Evolutionary conservation across 92 coral and sea anemone genomes (phyloP).

Genomic region (Bergia puertoricense): DNA sequence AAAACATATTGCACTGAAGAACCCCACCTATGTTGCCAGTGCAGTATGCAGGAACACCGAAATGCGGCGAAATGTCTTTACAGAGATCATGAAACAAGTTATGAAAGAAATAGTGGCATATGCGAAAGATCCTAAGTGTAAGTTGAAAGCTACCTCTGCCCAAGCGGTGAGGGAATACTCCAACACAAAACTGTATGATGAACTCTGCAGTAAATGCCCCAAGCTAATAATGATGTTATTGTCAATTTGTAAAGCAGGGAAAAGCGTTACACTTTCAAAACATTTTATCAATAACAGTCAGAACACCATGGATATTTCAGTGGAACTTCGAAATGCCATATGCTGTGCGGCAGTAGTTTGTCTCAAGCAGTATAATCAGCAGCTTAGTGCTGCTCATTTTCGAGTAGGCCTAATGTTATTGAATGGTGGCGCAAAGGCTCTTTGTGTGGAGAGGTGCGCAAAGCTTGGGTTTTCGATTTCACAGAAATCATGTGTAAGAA

Average conservation of each 20-base stretch:
- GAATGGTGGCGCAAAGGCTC: constrained; percentile 52
- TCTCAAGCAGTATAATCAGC: constrained; percentile 40
- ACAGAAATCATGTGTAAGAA: constrained; percentile 41
- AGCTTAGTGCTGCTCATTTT: constrained; percentile 40
- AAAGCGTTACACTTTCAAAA: constrained; percentile 1
- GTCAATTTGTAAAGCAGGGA: constrained; percentile 33
- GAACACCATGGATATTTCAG: background rate
- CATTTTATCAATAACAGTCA: constrained; percentile 11
- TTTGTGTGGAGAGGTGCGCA: constrained; percentile 39
- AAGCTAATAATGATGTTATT: constrained; percentile 10
- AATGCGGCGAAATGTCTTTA: background rate
- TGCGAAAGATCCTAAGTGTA: constrained; percentile 45
- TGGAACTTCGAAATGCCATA: constrained; percentile 36
- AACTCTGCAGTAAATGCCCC: constrained; percentile 46
- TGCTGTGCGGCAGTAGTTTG: constrained; percentile 36
- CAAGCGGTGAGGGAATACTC: constrained; percentile 21
- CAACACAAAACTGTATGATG: constrained; percentile 12
- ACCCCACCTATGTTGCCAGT: constrained; percentile 26
- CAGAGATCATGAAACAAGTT: background rate
- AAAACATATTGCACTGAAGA: constrained; percentile 3
- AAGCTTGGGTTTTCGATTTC: constrained; percentile 33
- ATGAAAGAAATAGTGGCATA: constrained; percentile 29
- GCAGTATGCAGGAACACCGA: constrained; percentile 21
- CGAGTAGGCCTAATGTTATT: constrained; percentile 37
- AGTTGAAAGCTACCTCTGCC: constrained; percentile 17